Base-by-base conservation (phyloP, 2,888 invertebrate species). In the Drosophila paranaensis region DNA sequence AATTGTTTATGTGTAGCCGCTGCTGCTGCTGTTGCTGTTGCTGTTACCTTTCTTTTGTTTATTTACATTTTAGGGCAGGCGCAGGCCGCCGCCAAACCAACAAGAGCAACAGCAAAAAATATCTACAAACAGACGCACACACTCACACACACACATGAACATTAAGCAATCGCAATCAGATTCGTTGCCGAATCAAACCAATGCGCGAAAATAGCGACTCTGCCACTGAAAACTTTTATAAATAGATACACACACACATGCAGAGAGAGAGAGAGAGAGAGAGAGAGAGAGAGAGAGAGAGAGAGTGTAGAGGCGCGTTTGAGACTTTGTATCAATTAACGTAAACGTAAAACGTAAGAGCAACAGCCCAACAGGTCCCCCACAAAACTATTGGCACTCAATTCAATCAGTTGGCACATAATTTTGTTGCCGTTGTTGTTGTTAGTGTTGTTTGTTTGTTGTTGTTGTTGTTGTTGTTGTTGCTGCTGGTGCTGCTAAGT, bases 61-160 rank as follows among this genome's bases (percentile, higher is more conserved):
- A 84, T 84, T 84, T 84, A 86, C 87, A 77, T 86, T 84, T 81
- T 83, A 79, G 88, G 84, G 88, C 83, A 85, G 78, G 71, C 78
- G 48, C 76, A 74, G 76, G 57, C 67, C 77, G 57, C 67, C 77
- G 65, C 73, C 77, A 77, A 77, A 60, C 72, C 60, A 56, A 14
- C 33, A 56, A 56, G 42, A 56, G 33, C 42, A 79, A 60, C 53
- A 66, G 46, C 65, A 33, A 64, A 64, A 64, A 63, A 50, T 57
- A 63, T 48, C 30, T 67, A 37, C 69, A 69, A 60, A 58, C 60
- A 37, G 14, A 30, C 33, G 60, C 37, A 63, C 16, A 45, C 25
- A 69, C 75, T 60, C 33, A 62, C 37, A 63, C 16, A 45, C 25
- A 69, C 75, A 62, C 37, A 63, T 13, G 40, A 25, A 67, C 75